Conservation (phyloP, 2,888 invertebrate genomes). For the Drosophila glabriapex region DNA sequence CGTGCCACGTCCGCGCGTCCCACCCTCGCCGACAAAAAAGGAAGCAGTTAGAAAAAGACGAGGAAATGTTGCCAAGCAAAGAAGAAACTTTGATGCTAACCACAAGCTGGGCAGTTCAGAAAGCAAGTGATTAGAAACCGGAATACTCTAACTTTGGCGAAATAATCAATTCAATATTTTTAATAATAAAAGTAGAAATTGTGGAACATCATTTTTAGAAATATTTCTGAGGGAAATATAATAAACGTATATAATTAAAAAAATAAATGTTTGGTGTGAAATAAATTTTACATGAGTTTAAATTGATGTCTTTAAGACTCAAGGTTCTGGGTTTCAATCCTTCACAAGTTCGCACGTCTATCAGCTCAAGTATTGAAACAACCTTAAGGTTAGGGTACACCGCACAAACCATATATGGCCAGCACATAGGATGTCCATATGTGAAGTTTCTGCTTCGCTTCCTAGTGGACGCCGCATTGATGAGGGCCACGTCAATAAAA, state of each 20-base stretch:
- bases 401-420: conserved; percentile 9
- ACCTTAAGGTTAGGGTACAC: conserved; percentile 26
- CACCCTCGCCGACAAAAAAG: conserved; percentile 3
- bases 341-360: not conserved
- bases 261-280: not conserved
- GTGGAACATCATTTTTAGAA: fast-evolving
- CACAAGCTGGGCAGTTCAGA: conserved; percentile 29
- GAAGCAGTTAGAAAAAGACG: conserved; percentile 40
- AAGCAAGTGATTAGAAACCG: not conserved
- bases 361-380: not conserved
- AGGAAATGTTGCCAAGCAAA: conserved; percentile 53
- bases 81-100: conserved; percentile 55
- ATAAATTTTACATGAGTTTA: not conserved
- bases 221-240: not conserved
- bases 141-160: conserved; percentile 27
- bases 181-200: not conserved
- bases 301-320: not conserved
- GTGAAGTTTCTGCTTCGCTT: conserved; percentile 36
- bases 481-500: conserved; percentile 55
- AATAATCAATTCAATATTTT: not conserved
- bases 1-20: conserved; percentile 64
- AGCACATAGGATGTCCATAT: conserved; percentile 44
- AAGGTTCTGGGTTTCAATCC: not conserved
- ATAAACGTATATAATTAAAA: not conserved
- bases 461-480: conserved; percentile 51